Base-by-base conservation (phyloP, 2,113 vertebrate genomes). In the Sapajus apella region DNA sequence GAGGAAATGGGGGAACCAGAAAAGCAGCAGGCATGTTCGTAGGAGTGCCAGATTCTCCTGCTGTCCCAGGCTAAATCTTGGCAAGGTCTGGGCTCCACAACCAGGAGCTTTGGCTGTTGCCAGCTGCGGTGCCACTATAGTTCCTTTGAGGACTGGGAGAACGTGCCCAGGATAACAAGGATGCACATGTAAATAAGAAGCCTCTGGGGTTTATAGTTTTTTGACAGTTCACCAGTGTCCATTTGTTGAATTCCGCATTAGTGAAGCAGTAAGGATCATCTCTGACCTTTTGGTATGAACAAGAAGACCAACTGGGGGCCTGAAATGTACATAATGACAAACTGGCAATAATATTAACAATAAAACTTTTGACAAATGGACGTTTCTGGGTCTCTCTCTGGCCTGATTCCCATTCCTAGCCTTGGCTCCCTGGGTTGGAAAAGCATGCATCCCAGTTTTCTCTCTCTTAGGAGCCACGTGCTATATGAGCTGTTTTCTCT, bases 231-330 rank as follows among this genome's bases (percentile, higher is more conserved):
- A 84, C 84, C 73, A 77, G 64, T 21, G n/a, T 92, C 94, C 85
- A 77, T 97, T 96, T 94, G 91, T 94, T 97, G 88, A 96, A 96
- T 94, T 95, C 85, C 83, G 52, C 66, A 70, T 96, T 93, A 86
- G 76, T 7, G 55, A 95, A 56, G 76, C 92, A 70, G 32, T 77
- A 85, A 73, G 72, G 90, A 75, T 40, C 18, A 32, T 77, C 90
- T 95, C 88, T 91, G 91, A 88, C 84, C 83, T 91, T 97, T 97
- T 94, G 37, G 77, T 94, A 27, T 58, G 81, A 96, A 76, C 37
- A 88, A 81, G 81, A 96, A 73, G 83, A 95, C 45, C 52, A 82
- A 89, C 73, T 47, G 35, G 81, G 86, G 87, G n/a, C 76, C 87
- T 85, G 30, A 93, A 79, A 92, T 97, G 52, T 64, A 90, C 72